Base-by-base conservation (phyloP, 2,888 invertebrate species). In the Pyrocoelia pectoralis region DNA sequence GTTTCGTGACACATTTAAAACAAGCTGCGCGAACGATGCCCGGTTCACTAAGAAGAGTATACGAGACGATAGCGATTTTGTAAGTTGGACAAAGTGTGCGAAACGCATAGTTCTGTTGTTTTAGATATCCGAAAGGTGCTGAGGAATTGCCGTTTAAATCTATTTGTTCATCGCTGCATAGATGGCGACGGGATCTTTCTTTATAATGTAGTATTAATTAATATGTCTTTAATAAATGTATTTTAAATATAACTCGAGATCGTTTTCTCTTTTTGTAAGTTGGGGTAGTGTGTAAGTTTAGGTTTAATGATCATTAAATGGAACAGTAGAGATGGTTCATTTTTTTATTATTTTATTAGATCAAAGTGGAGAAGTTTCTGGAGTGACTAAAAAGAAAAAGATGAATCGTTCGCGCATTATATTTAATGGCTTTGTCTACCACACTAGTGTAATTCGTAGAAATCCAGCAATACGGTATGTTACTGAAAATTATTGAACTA, bases 111-210 rank as follows among this genome's bases (percentile, higher is more conserved):
- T 28, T 2, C 13, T 2, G 6, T 15, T 17, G 2, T 76, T 74
- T 29, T 71, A 79, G 79, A 46, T 77, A 75, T 68, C 79, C 78
- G 0, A 74, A 71, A 60, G 77, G 72, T 2, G 76, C 77, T 1
- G 67, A 65, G 15, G 77, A 76, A 60, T 70, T 79, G 14, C 69
- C 76, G 1, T 78, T 77, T 64, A 72, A 69, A 64, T 74, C 74
- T 1, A 68, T 79, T 12, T 74, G 74, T 64, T 78, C 79, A 1
- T 77, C 78, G 46, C 67, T 79, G 56, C 77, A 78, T 54, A 72
- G 79, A 60, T 79, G 79, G 78, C 67, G 76, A 12, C 48, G 19
- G 9, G 43, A 51, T 28, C 14, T 12, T 17, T 13, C 24, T 14
- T 18, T 18, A 18, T 41, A 57, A 50, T 38, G 19, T 15, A 40